Base-by-base conservation (phyloP, 2,888 invertebrate genomes). In the Standfussiana lucernea region DNA sequence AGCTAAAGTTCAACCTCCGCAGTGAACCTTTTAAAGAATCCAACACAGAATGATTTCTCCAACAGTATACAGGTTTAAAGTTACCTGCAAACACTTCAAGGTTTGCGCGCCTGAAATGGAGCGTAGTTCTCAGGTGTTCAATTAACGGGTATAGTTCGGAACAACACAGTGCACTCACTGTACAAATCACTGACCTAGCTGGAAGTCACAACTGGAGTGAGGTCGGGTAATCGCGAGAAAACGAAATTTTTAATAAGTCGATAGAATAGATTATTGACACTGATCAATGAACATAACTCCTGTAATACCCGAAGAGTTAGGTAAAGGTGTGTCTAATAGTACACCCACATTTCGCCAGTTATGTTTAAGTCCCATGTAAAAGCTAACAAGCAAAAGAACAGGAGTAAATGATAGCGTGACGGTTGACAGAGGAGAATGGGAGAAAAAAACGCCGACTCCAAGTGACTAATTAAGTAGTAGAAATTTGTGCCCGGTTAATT, bases 121-220 rank as follows among this genome's bases (percentile, higher is more conserved):
- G 84, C 84, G 61, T 71, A 28, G 72, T 72, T 75, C 72, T 83
- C 83, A 83, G 72, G 80, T 83, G 80, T 70, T 83, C 80, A 75
- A 83, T 83, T 83, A 83, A 72, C 47, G 50, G 75, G 75, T 67
- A 72, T 47, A 70, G 69, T 79, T 80, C 59, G 50, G 62, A 73
- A 70, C 59, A 75, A 61, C 62, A 47, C 59, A 71, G 45, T 75
- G 75, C 70, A 71, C 84, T 83, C 45, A 53, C 80, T 70, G 75
- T 71, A 70, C 67, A 66, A 62, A 64, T 72, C 62, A 66, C 56
- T 83, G 79, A 72, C 66, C 75, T 53, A 50, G 66, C 67, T 75
- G n/a, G 65, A 72, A 69, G 72, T 75, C 66, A 67, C 32, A 32
- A 35, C 15, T 64, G 61, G 74, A 66, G 61, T 72, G 68, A 72